These are phyloP conservation scores for Calidris pugnax DNA, from an alignment of 2,113 vertebrate genomes.

Conservation along the genomic window DNA sequence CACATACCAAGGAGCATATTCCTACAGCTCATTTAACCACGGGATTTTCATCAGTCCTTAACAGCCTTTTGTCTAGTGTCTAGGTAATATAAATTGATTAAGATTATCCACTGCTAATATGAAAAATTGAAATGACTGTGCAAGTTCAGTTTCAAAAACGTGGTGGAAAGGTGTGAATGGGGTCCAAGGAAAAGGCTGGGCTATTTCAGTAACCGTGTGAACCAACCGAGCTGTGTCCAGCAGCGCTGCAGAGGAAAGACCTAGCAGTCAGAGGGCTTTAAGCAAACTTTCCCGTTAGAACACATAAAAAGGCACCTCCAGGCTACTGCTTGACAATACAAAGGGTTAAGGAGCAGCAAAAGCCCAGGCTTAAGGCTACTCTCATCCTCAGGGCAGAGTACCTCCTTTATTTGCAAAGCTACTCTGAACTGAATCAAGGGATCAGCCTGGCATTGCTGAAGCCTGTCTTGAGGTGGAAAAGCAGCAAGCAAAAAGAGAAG, in stretches of 20 bases:
- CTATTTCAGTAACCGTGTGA: not conserved
- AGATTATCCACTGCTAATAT: not conserved
- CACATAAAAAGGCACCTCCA: rapidly evolving
- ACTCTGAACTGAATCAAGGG: not conserved
- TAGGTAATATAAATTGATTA: not conserved
- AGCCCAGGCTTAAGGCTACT: not conserved
- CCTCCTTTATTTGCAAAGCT: not conserved
- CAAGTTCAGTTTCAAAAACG: not conserved
- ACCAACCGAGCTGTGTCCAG: not conserved
- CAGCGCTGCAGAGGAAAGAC: rapidly evolving
- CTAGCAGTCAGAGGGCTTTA: not conserved
- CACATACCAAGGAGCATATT: not conserved
- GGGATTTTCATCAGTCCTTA: not conserved
- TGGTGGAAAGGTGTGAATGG: not conserved
- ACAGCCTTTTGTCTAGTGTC: not conserved
- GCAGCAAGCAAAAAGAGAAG: not conserved
- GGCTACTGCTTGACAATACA: not conserved
- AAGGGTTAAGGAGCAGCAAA: not conserved
- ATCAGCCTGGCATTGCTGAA: not conserved
- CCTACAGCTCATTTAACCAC: not conserved
- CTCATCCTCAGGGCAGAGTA: not conserved
- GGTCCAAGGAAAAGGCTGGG: not conserved
- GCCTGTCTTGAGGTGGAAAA: not conserved
- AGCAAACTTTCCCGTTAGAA: not conserved
- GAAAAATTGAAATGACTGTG: not conserved